Percentiles rank a stretch among this genome's conserved stretches.
Conservation (phyloP, 2,113 vertebrate genomes). For the Mionectes macconnelli region DNA sequence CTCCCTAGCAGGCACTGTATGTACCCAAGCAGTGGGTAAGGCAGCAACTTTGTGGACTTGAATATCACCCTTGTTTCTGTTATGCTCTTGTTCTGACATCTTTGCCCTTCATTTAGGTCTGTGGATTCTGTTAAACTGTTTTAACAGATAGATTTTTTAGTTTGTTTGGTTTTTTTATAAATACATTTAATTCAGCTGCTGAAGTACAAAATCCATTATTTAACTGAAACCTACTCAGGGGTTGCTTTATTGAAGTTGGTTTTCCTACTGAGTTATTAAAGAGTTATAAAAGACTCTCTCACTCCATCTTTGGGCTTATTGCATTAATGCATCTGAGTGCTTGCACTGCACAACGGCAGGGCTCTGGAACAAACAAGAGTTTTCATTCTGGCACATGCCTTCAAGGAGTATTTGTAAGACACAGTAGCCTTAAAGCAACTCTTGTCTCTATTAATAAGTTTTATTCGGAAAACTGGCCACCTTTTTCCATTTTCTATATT, state of each 20-base stretch:
- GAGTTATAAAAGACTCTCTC: constrained; percentile 51
- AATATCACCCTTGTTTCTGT: background rate
- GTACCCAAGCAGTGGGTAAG: background rate
- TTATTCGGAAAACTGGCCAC: background rate
- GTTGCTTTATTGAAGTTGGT: background rate
- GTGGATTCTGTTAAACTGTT: background rate
- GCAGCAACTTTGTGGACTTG: background rate
- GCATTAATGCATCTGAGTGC: constrained; percentile 41
- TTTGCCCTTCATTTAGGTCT: background rate
- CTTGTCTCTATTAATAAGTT: background rate
- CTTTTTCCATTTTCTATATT: background rate
- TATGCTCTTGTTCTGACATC: no score
- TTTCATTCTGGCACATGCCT: background rate
- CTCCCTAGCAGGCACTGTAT: background rate
- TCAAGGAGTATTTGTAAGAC: background rate
- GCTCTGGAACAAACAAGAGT: background rate
- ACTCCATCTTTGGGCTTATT: constrained; percentile 55
- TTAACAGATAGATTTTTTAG: background rate
- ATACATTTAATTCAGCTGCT: background rate
- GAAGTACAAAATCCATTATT: background rate
- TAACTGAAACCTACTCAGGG: background rate
- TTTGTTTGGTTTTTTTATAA: background rate
- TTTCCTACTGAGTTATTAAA: constrained; percentile 11
- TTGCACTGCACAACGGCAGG: background rate
- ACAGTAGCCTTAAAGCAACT: background rate